Base-by-base conservation (phyloP, 2,113 vertebrate species). In the Siphamia tubifer region DNA sequence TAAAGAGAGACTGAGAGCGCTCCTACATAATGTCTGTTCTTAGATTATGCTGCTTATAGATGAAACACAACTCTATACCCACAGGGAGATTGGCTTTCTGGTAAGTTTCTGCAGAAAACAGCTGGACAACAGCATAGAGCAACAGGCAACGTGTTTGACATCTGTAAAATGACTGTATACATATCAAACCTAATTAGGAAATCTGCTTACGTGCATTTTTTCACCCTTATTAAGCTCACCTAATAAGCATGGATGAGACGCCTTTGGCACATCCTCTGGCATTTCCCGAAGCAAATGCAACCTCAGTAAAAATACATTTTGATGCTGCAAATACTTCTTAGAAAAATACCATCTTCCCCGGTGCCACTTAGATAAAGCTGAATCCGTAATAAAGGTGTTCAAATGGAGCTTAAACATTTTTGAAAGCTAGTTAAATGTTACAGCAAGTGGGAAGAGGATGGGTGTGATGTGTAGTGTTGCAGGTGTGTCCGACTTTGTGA, bases 251-350 rank as follows among this genome's bases (percentile, higher is more conserved):
- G 17, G 53, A 36, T 71, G 17, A 72, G 63, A 5, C 38, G 53
- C 72, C 13, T 17, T 27, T 47, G 75, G 86, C 73, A 39, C n/a
- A 16, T 70, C 81, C 79, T 66, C 44, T 21, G 79, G 82, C 73
- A 25, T 74, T 68, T 83, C 82, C 58, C 39, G 16, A 15, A 72
- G 83, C 72, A 78, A 71, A 64, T 80, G 72, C 82, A 79, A 84
- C 57, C 70, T 76, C 66, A 49, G 67, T 51, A 30, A 32, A 32
- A 65, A 79, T 61, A 31, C 61, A 65, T 60, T 79, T 58, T 45
- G 28, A 77, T 56, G 56, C 42, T 6, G 5, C 43, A 36, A 70
- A 30, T 40, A 65, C 28, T 70, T 73, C 48, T 74, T 61, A 47
- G 40, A 72, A 52, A 43, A 71, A 34, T 16, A 25, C 6, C 15